phyloP scores from a whole-genome alignment of 1,140 invertebrate genomes.

The Pseudobourletiella spinata region DNA sequence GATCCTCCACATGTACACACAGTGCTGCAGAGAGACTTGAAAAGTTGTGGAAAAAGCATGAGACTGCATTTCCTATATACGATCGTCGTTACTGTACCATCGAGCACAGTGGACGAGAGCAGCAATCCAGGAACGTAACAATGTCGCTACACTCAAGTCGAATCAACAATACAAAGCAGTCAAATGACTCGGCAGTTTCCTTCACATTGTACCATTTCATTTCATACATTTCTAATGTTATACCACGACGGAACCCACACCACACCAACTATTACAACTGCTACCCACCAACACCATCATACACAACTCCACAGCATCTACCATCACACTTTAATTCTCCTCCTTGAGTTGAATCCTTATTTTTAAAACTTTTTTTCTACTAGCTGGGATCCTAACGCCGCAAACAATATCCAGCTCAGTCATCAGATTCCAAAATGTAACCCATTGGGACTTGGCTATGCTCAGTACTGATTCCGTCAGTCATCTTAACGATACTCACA shows the following conservation, averaged over 20 bases:
- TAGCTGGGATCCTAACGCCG: background rate
- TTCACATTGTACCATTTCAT: constrained; percentile 4
- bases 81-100: background rate
- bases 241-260: constrained; percentile 1
- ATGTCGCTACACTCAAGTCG: constrained; percentile 18
- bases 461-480: no score
- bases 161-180: constrained; percentile 19
- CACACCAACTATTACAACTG: background rate
- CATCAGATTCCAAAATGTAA: background rate
- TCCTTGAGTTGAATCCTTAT: background rate
- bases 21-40: background rate
- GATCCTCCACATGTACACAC: no score
- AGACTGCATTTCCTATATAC: constrained; percentile 16
- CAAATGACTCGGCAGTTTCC: constrained; percentile 21
- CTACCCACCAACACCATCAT: no score
- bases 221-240: constrained; percentile 11
- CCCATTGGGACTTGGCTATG: background rate
- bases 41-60: constrained; percentile 18
- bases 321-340: constrained; percentile 4
- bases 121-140: constrained; percentile 14
- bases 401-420: no score
- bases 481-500: no score
- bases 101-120: background rate
- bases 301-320: no score
- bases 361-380: background rate